Percentiles rank a stretch among this genome's conserved stretches.
Evolutionary conservation across 2,888 invertebrate species (phyloP).

Genomic region (Brenthis ino): DNA sequence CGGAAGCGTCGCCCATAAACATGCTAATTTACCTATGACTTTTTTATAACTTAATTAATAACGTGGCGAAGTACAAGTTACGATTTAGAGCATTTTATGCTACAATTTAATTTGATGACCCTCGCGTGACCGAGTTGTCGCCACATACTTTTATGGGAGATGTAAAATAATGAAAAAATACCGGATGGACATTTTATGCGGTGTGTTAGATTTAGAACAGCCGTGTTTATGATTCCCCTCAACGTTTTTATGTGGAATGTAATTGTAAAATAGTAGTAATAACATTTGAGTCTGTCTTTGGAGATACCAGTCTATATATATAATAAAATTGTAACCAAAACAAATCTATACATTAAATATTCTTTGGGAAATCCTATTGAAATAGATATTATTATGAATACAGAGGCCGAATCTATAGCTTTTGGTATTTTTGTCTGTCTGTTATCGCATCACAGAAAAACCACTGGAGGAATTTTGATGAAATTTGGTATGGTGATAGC

Average conservation of each 20-base stretch:
- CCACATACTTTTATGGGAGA: slow-evolving; percentile 74
- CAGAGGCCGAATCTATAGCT: no score
- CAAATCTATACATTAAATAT: no score
- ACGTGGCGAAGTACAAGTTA: slow-evolving; percentile 68
- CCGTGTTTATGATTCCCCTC: slow-evolving; percentile 51
- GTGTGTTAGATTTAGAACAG: slow-evolving; percentile 67
- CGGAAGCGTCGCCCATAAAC: slow-evolving; percentile 61
- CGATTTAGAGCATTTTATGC: slow-evolving; percentile 76
- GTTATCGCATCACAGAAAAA: no score
- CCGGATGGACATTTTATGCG: slow-evolving; percentile 63
- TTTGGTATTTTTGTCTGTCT: no score
- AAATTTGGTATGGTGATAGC: no score
- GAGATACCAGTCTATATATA: not conserved
- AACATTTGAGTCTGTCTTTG: not conserved
- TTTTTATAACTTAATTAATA: slow-evolving; percentile 82
- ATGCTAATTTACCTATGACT: slow-evolving; percentile 78
- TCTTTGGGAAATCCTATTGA: no score
- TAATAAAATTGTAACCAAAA: no score
- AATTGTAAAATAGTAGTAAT: slow-evolving; percentile 14
- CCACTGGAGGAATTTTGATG: no score
- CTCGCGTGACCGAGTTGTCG: slow-evolving; percentile 71
- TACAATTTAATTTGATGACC: slow-evolving; percentile 74
- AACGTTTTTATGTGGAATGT: slow-evolving; percentile 18
- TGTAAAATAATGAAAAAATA: slow-evolving; percentile 78
- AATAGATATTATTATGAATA: no score